Percentiles rank a stretch among this genome's conserved stretches.
Evolutionary conservation across 2,797 vertebrate species (phyloP).

Genomic region (Brachyalestes nurse): DNA sequence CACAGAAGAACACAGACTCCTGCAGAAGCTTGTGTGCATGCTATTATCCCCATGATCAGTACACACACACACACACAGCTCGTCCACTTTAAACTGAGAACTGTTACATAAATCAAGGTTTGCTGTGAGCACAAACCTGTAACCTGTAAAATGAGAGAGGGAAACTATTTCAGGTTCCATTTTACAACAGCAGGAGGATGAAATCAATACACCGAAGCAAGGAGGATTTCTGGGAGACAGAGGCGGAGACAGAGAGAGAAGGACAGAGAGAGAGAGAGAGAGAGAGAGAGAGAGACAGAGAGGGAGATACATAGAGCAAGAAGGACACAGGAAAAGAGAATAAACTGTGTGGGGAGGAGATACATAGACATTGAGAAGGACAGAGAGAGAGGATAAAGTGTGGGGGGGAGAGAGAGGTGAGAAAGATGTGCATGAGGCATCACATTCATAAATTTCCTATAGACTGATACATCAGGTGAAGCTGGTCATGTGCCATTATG

Average conservation of each 20-base stretch:
- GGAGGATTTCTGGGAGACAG: conserved; percentile 65
- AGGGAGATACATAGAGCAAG: conserved; percentile 19
- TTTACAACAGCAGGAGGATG: conserved; percentile 67
- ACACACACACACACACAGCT: background rate
- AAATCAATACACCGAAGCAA: conserved; percentile 72
- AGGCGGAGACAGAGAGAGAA: background rate
- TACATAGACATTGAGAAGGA: too few relatives aligned
- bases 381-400: too few relatives aligned
- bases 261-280: background rate
- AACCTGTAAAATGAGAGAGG: conserved; percentile 62
- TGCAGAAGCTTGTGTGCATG: too few relatives aligned
- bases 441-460: background rate
- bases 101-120: conserved; percentile 70
- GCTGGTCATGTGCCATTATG: background rate
- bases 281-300: background rate
- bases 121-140: conserved; percentile 54
- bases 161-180: conserved; percentile 73
- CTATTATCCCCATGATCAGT: background rate
- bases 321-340: background rate
- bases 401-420: background rate
- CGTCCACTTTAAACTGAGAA: conserved; percentile 4
- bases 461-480: background rate
- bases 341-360: too few relatives aligned
- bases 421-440: background rate
- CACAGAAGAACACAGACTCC: conserved; percentile 8